Percentiles rank a stretch among this genome's conserved stretches.
phyloP scores from a whole-genome alignment of 2,888 invertebrate species.

The Anthrax anthrax region DNA sequence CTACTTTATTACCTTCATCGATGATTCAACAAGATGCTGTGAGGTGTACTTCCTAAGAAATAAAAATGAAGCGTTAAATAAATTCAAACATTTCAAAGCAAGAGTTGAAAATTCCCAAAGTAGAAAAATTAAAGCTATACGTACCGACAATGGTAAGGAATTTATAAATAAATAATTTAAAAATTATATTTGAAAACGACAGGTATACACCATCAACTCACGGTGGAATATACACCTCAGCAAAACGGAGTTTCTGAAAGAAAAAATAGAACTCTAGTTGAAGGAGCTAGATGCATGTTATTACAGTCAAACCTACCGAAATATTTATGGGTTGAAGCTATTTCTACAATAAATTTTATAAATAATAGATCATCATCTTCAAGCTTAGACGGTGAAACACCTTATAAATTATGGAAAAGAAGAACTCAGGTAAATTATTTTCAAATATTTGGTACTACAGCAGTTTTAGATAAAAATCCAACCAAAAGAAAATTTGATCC shows the following conservation, averaged over 20 bases:
- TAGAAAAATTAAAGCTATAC: not conserved
- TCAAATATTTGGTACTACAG: constrained; percentile 25
- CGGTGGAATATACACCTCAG: not conserved
- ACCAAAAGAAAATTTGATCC: not conserved
- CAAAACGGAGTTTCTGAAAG: constrained; percentile 6
- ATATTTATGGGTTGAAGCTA: constrained; percentile 13
- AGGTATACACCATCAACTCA: not conserved
- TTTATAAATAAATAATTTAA: not conserved
- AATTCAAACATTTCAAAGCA: not conserved
- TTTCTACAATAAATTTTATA: constrained; percentile 12
- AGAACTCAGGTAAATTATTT: constrained; percentile 21
- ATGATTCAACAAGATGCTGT: not conserved
- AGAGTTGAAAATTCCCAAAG: not conserved
- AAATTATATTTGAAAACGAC: not conserved
- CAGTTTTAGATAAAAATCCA: not conserved
- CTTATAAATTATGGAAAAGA: constrained; percentile 24
- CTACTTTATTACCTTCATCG: not conserved
- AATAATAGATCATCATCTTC: not conserved
- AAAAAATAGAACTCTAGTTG: constrained; percentile 12
- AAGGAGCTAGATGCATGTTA: constrained; percentile 14
- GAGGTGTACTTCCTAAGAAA: not conserved
- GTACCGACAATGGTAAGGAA: not conserved
- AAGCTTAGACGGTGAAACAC: constrained; percentile 15
- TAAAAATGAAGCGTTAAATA: not conserved
- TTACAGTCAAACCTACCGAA: constrained; percentile 9